phyloP scores from a whole-genome alignment of 1,140 invertebrate genomes.

The Pissodes strobi region DNA sequence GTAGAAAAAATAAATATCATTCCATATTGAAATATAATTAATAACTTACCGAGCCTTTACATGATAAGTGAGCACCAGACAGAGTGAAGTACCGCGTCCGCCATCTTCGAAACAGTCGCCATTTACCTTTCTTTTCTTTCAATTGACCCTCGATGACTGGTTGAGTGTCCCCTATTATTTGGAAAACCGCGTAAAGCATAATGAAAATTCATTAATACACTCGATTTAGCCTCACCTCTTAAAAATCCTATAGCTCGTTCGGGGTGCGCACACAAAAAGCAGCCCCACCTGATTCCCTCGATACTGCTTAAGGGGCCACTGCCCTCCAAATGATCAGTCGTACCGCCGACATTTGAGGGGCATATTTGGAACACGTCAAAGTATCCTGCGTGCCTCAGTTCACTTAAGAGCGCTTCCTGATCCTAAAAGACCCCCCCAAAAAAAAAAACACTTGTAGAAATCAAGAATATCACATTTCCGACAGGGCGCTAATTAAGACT shows the following conservation, averaged over 20 bases:
- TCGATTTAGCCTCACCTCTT: too few relatives aligned
- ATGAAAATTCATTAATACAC: too few relatives aligned
- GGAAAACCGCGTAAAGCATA: too few relatives aligned
- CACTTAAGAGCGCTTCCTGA: slow-evolving; percentile 81
- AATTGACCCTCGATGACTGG: slow-evolving; percentile 88
- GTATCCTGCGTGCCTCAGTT: slow-evolving; percentile 83
- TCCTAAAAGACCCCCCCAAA: too few relatives aligned
- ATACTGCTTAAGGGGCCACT: slow-evolving; percentile 40
- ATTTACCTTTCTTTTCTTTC: slow-evolving; percentile 94
- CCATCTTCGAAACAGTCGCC: slow-evolving; percentile 89
- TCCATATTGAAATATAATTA: neutral
- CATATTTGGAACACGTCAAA: slow-evolving; percentile 89
- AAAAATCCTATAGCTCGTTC: slow-evolving; percentile 83
- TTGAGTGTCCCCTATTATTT: slow-evolving; percentile 66
- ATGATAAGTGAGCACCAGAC: slow-evolving; percentile 86
- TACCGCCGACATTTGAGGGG: slow-evolving; percentile 57
- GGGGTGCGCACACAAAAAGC: slow-evolving; percentile 90
- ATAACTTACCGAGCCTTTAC: slow-evolving; percentile 78
- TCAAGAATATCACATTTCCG: too few relatives aligned
- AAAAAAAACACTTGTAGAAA: too few relatives aligned
- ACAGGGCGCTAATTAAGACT: too few relatives aligned
- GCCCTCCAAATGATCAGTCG: slow-evolving; percentile 53
- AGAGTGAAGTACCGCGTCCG: slow-evolving; percentile 91
- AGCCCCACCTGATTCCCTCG: slow-evolving; percentile 69
- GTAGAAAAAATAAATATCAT: too few relatives aligned